Evolutionary conservation across 1,140 invertebrate genomes (phyloP), one percentile per base, ranked within the genome.

Genomic region (Drosophila mojavensis): DNA sequence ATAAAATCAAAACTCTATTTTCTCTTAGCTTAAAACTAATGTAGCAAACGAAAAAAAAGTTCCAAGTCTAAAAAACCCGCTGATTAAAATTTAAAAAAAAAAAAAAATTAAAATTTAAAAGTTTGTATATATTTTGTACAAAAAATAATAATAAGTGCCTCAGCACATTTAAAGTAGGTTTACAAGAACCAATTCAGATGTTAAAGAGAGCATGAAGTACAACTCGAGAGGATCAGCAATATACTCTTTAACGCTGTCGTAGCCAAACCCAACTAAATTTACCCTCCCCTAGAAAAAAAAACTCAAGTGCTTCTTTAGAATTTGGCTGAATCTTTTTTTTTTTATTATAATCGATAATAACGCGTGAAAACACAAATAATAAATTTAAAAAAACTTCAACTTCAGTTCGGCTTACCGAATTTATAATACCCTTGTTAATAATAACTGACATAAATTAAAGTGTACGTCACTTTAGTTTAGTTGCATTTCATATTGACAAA

Each of bases 1-100:
- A 84, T 63, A 51, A 47, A 80, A 64, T 43, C 39, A 68, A 53
- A 84, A 70, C 39, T 78, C 56, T 78, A 78, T 70, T 89, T 78
- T 89, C 78, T 89, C 89, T 78, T 89, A 89, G 84, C 71, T 81
- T 83, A 53, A 80, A 79, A 63, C 69, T 45, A 83, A 85, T 69
- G 84, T 89, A 88, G 72, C 79, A 83, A 88, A 88, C 48, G 75
- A 86, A 76, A 50, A 50, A 26, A 81, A 50, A 1, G 78, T 78
- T 50, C 20, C 59, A 63, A 63, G 73, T 50, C 39, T 75, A 66
- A 75, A 69, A 73, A 64, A 79, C 59, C 69, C 30, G 7, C 53
- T 64, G 69, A 24, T n/a, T 78, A 60, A 63, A n/a, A n/a, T n/a
- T 48, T 24, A 26, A 65, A 62, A 71, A 55, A 69, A 70, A 70